Evolutionary conservation across 1,140 invertebrate genomes (phyloP).

Genomic region (Drosophila seguyi): DNA sequence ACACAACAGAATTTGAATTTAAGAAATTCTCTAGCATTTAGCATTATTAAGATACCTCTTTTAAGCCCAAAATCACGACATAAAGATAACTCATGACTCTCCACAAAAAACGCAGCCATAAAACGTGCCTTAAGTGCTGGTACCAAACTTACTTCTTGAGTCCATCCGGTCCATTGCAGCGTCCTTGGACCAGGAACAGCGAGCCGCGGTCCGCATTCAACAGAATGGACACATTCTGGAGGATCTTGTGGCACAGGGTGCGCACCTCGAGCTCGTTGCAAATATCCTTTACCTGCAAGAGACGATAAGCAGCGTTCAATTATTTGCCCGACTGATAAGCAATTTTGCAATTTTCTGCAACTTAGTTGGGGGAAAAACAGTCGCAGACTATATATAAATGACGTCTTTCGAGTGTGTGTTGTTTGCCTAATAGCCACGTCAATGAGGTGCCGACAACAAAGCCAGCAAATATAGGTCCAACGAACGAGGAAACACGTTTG

Average conservation of each 20-base stretch:
- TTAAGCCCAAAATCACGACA: not conserved
- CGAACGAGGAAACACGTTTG: slow-evolving; percentile 39
- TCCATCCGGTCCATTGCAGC: slow-evolving; percentile 85
- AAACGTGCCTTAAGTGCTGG: not conserved
- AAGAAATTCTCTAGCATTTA: not conserved
- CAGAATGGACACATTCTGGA: slow-evolving; percentile 97
- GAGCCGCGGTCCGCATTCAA: slow-evolving; percentile 97
- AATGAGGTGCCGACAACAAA: slow-evolving; percentile 39
- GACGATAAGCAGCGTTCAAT: slow-evolving; percentile 1
- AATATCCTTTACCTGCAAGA: slow-evolving; percentile 94
- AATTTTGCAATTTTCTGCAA: slow-evolving; percentile 18
- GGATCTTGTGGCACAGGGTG: slow-evolving; percentile 97
- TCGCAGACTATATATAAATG: slow-evolving; percentile 29
- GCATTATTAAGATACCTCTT: slow-evolving; percentile 11
- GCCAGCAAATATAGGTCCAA: slow-evolving; percentile 16
- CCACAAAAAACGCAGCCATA: not conserved
- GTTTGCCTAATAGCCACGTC: slow-evolving; percentile 76
- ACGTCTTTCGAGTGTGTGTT: slow-evolving; percentile 59
- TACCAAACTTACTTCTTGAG: slow-evolving; percentile 79
- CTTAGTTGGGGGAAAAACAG: slow-evolving; percentile 26
- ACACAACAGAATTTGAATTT: not conserved
- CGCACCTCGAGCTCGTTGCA: slow-evolving; percentile 97
- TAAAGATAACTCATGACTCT: slow-evolving; percentile 10
- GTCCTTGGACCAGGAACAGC: slow-evolving; percentile 95
- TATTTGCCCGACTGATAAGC: slow-evolving; percentile 25